A percentile compares a stretch with the other conserved stretches of the same genome.
Evolutionary conservation across 2,888 invertebrate species (phyloP).

Genomic region (Idaea dimidiata): DNA sequence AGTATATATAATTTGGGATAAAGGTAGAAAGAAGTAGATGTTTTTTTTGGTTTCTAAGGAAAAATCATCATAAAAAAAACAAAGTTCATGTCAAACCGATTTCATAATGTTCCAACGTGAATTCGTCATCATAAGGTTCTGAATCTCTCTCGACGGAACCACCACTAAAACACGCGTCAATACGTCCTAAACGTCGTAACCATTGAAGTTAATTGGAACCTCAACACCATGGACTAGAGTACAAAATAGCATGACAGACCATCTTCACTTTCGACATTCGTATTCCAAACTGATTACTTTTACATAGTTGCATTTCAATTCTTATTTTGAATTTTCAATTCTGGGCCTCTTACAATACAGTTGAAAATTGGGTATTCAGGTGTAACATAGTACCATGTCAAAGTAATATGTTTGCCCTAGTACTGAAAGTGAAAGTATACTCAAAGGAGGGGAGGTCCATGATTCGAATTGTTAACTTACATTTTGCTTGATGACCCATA

Average conservation of each 20-base stretch:
- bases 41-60: conserved; percentile 1
- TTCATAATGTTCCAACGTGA: conserved; percentile 69
- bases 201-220: conserved; percentile 27
- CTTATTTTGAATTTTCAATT: conserved; percentile 22
- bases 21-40: no score
- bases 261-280: conserved; percentile 56
- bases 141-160: conserved; percentile 70
- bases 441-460: conserved; percentile 48
- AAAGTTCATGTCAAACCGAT: conserved; percentile 64
- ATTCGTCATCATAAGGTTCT: conserved; percentile 74
- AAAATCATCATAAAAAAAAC: conserved; percentile 35
- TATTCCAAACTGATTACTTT: conserved; percentile 31
- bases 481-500: conserved; percentile 70
- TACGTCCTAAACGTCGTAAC: conserved; percentile 34
- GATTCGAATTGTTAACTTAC: conserved; percentile 67
- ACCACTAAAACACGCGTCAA: conserved; percentile 29
- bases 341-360: conserved; percentile 8
- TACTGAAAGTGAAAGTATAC: conserved; percentile 78
- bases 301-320: conserved; percentile 41
- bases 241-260: conserved; percentile 21
- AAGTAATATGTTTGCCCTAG: conserved; percentile 62
- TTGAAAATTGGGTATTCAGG: conserved; percentile 19
- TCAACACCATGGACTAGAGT: conserved; percentile 23
- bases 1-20: no score
- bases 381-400: conserved; percentile 34